Base-by-base conservation (phyloP, 2,797 vertebrate species). In the Nannoperca obscura region DNA sequence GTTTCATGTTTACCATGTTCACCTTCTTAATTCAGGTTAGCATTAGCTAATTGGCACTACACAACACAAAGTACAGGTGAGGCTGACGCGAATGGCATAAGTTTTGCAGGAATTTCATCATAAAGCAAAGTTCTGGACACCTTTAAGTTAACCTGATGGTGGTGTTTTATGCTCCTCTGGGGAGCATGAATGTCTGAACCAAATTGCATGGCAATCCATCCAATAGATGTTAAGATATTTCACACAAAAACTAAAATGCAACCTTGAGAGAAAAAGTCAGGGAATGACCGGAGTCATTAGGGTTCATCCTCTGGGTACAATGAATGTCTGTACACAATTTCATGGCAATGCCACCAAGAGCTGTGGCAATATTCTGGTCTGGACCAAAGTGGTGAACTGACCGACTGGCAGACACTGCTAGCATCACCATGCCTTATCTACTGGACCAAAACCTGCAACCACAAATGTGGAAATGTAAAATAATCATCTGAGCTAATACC, bases 401-500 rank as follows among this genome's bases (percentile, higher is more conserved):
- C 20, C 3, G 2, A 20, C 46, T 15, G 42, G 6, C 5, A 46
- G 44, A 3, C 44, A 1, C 30, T 2, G 1, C 12, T 15, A 50
- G 4, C 12, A 10, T 54, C 30, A 14, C 5, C 66, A 55, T 34
- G 42, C 32, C 20, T 36, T 22, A 17, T 59, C 46, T 34, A 17
- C 22, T 55, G 17, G 12, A 71, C 6, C 5, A 67, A 30, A 27
- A 38, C 54, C 12, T 61, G 15, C 44, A 47, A 49, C 38, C 47
- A 60, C 44, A 34, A 67, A 24, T 52, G 32, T 40, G 59, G 19
- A 42, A 59, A 67, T 46, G 24, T 69, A n/a, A 73, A 69, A 60
- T 17, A 52, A 44, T n/a, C 44, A 49, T 50, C 27, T 30, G 71
- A 19, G 60, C 54, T 60, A 67, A 32, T 59, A 27, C 24, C 24